A percentile compares a stretch with the other conserved stretches of the same genome.
Evolutionary conservation across 2,888 invertebrate genomes (phyloP).

Genomic region (Isoperla grammatica): DNA sequence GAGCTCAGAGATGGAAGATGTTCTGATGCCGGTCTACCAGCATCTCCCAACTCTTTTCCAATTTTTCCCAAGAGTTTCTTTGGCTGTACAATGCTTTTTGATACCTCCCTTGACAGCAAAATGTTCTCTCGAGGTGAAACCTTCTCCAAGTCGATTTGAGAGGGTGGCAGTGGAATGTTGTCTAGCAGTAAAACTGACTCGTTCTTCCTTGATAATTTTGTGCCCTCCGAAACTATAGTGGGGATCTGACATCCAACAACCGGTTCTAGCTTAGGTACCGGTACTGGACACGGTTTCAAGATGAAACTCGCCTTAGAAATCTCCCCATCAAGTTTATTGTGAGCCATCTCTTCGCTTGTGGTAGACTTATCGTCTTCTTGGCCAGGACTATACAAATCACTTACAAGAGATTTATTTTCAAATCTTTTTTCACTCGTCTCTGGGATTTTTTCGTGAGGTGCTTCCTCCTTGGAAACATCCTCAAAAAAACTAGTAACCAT

Average conservation of each 20-base stretch:
- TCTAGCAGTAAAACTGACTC: constrained; percentile 11
- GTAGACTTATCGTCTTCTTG: constrained; percentile 13
- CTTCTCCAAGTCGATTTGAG: too few species aligned
- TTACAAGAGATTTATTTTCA: not conserved
- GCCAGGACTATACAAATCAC: constrained; percentile 24
- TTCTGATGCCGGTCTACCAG: not conserved
- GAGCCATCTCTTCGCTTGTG: not conserved
- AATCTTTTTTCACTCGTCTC: too few species aligned
- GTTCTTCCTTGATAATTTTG: not conserved
- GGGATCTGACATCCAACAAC: too few species aligned
- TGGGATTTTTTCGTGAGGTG: not conserved
- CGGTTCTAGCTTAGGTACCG: too few species aligned
- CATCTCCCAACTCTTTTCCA: not conserved
- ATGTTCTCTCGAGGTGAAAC: not conserved
- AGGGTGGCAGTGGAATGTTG: constrained; percentile 24
- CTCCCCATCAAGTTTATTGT: not conserved
- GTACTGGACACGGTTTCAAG: too few species aligned
- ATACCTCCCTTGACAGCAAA: not conserved
- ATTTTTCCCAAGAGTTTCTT: constrained; percentile 9
- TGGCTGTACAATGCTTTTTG: constrained; percentile 5
- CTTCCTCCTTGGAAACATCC: not conserved
- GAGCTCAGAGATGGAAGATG: not conserved
- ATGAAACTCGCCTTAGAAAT: not conserved
- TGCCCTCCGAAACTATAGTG: not conserved
- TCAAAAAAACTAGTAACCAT: constrained; percentile 9